phyloP scores from a whole-genome alignment of 2,113 vertebrate species.

The Rostratula benghalensis region DNA sequence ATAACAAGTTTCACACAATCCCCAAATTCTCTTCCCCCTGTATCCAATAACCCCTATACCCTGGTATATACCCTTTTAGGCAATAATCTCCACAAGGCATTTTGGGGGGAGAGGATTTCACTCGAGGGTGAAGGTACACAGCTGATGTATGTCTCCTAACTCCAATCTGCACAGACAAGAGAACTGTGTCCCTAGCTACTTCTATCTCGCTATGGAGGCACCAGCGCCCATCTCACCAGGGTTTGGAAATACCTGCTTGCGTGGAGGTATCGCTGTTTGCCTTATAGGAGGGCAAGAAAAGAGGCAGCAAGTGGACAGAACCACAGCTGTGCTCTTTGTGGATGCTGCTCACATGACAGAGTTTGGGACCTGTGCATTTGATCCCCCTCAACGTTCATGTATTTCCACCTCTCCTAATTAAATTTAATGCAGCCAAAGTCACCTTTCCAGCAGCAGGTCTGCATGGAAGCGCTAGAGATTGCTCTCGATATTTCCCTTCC shows the following conservation, averaged over 20 bases:
- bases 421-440: too few species aligned
- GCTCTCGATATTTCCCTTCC: too few species aligned
- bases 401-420: too few species aligned
- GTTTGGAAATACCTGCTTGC: not conserved
- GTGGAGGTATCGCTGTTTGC: not conserved
- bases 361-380: not conserved
- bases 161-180: not conserved
- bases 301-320: not conserved
- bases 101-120: not conserved
- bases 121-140: not conserved
- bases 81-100: not conserved
- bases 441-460: too few species aligned
- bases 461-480: too few species aligned
- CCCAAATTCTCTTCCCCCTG: not conserved
- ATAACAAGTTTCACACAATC: not conserved
- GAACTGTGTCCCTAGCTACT: not conserved
- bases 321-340: not conserved
- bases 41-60: too few species aligned
- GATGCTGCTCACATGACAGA: not conserved
- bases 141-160: not conserved
- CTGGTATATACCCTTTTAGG: not conserved
- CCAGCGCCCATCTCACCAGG: not conserved
- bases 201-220: not conserved
- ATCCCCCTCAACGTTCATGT: too few species aligned
- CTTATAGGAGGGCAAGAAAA: not conserved